A percentile compares a stretch with the other conserved stretches of the same genome.
Evolutionary conservation across 2,113 vertebrate species (phyloP).

Genomic region (Gymnogyps californianus): DNA sequence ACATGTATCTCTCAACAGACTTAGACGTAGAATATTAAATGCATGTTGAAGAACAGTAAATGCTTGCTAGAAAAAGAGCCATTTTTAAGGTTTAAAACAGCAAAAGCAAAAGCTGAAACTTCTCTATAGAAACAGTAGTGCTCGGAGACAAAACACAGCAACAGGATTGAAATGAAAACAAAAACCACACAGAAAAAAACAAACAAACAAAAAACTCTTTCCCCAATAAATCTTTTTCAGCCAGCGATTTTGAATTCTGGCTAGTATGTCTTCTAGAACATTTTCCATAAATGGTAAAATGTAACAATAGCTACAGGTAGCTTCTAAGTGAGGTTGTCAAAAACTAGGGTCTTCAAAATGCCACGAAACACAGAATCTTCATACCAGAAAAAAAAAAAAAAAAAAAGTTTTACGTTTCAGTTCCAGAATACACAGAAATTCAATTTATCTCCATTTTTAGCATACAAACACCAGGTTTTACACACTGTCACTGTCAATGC

Average conservation of each 20-base stretch:
- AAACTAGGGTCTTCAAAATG: background rate
- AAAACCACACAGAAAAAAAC: slow-evolving; percentile 11
- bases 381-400: background rate
- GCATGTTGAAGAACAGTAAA: slow-evolving; percentile 45
- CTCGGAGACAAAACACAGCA: slow-evolving; percentile 25
- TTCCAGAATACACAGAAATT: background rate
- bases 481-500: background rate
- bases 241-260: background rate
- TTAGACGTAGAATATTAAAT: slow-evolving; percentile 58
- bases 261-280: background rate
- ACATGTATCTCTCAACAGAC: slow-evolving; percentile 68
- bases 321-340: background rate
- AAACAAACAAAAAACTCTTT: background rate
- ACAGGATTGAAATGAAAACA: slow-evolving; percentile 11
- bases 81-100: slow-evolving; percentile 59
- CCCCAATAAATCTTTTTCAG: background rate
- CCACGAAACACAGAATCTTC: background rate
- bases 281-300: background rate
- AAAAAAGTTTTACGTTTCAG: background rate
- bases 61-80: slow-evolving; percentile 63
- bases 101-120: slow-evolving; percentile 46
- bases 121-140: background rate
- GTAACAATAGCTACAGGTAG: background rate
- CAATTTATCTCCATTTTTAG: background rate
- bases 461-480: background rate